Base-by-base conservation (phyloP, 2,888 invertebrate species). In the Sphecodes monilicornis region DNA sequence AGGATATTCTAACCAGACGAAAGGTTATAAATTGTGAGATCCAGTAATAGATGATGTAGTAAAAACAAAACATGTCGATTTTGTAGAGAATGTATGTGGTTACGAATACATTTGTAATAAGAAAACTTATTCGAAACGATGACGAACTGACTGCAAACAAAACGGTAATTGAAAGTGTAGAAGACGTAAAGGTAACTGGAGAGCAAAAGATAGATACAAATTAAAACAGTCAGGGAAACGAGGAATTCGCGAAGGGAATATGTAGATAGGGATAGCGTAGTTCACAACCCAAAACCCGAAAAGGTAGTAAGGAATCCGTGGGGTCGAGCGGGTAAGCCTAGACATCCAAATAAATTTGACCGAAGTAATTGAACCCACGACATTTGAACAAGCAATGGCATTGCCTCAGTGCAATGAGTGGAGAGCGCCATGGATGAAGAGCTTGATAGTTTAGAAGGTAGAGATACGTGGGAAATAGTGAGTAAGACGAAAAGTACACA, bases 381-480 rank as follows among this genome's bases (percentile, higher is more conserved):
- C 79, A 0, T 80, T 70, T 16, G 73, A 84, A 36, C 54, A 84
- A 29, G 86, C 86, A 0, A 26, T 84, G 4, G 3, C 13, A n/a
- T 80, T 71, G 29, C 70, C 80, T 16, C 80, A 84, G 6, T 22
- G 22, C 0, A 6, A 50, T 1, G 6, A 50, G 22, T 50, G 50
- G 50, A 50, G 5, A 50, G 22, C 8, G 22, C 22, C 1, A 50
- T 50, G 50, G 22, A 50, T 0, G 50, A 50, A 8, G 50, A 50
- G 3, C 22, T 50, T 6, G 5, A 66, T 69, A 78, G 73, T 22
- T 46, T 86, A 8, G 18, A 78, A 32, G 10, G 11, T 43, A 78
- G 78, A 64, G 13, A 84, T 29, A 81, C 76, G 11, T 86, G 86
- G 80, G 78, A 86, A 57, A 26, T 80, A 32, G 39, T 80, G 18